Percentiles rank a stretch among this genome's conserved stretches.
Conservation (phyloP, 2,888 invertebrate genomes). For the Geophilus truncorum region DNA sequence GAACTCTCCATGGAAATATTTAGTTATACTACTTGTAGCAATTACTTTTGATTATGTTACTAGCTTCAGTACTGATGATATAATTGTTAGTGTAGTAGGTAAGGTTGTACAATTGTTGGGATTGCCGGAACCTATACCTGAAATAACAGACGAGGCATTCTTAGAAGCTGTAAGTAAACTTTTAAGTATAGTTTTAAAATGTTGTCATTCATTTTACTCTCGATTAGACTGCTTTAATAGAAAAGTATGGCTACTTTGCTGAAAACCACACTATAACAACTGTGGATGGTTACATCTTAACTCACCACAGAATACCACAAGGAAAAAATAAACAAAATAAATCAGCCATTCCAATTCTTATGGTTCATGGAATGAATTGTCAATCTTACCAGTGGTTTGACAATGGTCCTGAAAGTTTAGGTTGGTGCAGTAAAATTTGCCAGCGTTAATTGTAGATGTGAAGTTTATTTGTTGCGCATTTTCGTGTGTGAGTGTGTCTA, state of each 20-base stretch:
- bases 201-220: not conserved
- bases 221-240: not conserved
- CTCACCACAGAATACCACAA: not conserved
- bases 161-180: not conserved
- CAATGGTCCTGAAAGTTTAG: not conserved
- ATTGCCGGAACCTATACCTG: not conserved
- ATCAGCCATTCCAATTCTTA: not conserved
- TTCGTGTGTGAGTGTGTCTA: no score
- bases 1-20: no score
- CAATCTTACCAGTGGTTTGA: not conserved
- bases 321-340: not conserved
- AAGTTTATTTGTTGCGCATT: no score
- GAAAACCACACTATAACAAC: not conserved
- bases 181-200: not conserved
- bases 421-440: no score
- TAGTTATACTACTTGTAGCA: no score
- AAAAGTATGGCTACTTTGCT: not conserved
- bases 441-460: no score
- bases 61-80: no score
- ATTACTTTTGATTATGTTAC: no score
- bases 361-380: not conserved
- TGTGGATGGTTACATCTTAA: not conserved
- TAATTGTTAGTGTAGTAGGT: no score
- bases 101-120: no score
- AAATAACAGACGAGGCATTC: not conserved